Percentiles rank a stretch among this genome's conserved stretches.
These are phyloP conservation scores for Bombus pyrosoma DNA, from an alignment of 1,140 invertebrate species.

Conservation along the genomic window DNA sequence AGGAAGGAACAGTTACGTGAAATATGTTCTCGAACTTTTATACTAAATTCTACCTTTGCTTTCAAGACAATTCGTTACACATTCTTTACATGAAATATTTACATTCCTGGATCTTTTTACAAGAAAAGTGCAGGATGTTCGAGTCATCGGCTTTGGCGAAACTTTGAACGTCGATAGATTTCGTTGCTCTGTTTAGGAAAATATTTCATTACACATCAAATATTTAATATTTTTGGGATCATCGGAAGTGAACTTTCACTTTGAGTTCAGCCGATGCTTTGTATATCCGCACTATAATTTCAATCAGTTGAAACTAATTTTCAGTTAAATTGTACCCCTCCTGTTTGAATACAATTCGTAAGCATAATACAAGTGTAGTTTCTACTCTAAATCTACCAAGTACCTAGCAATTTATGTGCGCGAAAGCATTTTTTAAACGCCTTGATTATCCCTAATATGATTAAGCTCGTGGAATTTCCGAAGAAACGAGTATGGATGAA, in stretches of 20 bases:
- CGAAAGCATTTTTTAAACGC: too few relatives aligned
- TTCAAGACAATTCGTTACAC: not conserved
- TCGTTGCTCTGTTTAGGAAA: not conserved
- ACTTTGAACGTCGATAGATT: not conserved
- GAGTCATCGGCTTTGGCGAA: not conserved
- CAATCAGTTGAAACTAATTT: too few relatives aligned
- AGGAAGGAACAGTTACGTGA: not conserved
- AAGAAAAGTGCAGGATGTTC: not conserved
- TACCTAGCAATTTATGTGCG: too few relatives aligned
- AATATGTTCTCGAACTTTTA: not conserved
- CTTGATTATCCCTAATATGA: too few relatives aligned
- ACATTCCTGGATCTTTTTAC: not conserved
- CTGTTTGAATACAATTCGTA: too few relatives aligned
- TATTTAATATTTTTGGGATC: not conserved
- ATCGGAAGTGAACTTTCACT: not conserved
- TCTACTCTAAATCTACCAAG: too few relatives aligned
- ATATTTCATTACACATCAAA: not conserved
- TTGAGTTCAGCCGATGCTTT: not conserved
- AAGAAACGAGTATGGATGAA: too few relatives aligned
- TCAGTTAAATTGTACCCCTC: too few relatives aligned
- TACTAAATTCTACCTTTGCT: not conserved
- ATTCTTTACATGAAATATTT: not conserved
- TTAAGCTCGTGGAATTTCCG: not conserved
- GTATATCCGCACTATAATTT: too few relatives aligned
- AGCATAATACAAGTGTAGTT: too few relatives aligned